These are phyloP conservation scores for Anarhynchus alexandrinus DNA, from an alignment of 2,113 vertebrate genomes.

Conservation along the genomic window DNA sequence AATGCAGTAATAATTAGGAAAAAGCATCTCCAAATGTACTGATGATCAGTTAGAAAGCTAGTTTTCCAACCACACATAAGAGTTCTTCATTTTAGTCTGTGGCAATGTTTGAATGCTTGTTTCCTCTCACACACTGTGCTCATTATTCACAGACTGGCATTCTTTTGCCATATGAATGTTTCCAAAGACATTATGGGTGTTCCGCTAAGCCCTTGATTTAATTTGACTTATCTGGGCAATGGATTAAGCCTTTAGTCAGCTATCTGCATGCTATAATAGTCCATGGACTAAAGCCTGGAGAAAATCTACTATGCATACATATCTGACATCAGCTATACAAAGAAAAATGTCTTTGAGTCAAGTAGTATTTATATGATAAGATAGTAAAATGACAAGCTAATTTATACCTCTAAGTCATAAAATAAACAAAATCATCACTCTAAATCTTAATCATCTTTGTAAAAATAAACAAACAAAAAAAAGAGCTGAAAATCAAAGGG, in stretches of 20 bases:
- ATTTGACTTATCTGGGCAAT: neutral
- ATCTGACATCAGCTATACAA: neutral
- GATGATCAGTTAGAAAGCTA: neutral
- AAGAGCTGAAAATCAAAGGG: neutral
- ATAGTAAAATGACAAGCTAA: neutral
- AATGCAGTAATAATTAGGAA: neutral
- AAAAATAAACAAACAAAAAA: neutral
- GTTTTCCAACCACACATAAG: neutral
- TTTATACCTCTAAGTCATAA: neutral
- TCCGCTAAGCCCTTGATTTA: neutral
- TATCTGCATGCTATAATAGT: neutral
- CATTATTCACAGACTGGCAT: neutral
- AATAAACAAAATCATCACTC: neutral
- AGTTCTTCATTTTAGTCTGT: neutral
- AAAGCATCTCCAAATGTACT: neutral
- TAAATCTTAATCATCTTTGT: neutral
- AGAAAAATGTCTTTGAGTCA: neutral
- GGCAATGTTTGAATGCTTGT: neutral
- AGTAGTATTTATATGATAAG: neutral
- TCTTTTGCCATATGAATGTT: neutral
- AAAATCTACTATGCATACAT: neutral
- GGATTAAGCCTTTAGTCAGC: neutral
- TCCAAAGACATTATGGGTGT: neutral
- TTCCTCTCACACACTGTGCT: neutral
- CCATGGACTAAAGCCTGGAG: neutral